A percentile compares a stretch with the other conserved stretches of the same genome.
Evolutionary conservation across 2,113 vertebrate species (phyloP).

Genomic region (Azemiops feae): DNA sequence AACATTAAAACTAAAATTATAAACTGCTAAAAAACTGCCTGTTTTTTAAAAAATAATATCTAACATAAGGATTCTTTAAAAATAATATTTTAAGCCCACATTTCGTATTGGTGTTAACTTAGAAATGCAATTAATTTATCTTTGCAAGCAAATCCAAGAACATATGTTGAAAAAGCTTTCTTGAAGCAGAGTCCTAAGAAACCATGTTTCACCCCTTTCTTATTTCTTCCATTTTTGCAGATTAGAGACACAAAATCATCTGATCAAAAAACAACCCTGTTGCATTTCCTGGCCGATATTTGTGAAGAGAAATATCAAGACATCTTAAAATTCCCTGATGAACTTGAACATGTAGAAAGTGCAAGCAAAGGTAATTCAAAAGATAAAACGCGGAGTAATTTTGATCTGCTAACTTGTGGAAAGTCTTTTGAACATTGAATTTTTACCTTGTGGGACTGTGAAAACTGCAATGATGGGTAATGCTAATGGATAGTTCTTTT

Average conservation of each 20-base stretch:
- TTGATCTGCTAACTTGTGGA: slow-evolving; percentile 13
- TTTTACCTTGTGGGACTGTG: slow-evolving; percentile 27
- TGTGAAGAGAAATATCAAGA: slow-evolving; percentile 84
- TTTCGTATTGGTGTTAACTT: neutral
- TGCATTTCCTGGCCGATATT: slow-evolving; percentile 91
- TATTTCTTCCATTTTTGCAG: slow-evolving; percentile 61
- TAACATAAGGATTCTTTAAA: neutral
- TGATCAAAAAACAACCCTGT: slow-evolving; percentile 86
- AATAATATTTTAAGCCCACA: neutral
- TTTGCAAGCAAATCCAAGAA: neutral
- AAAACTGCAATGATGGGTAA: slow-evolving; percentile 33
- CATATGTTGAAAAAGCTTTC: neutral
- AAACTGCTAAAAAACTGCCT: neutral
- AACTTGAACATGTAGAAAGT: slow-evolving; percentile 87
- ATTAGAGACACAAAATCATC: slow-evolving; percentile 93
- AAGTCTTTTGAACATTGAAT: neutral
- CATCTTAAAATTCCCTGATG: slow-evolving; percentile 91
- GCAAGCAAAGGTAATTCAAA: slow-evolving; percentile 89
- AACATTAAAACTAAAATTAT: neutral
- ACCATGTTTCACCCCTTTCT: accelerated
- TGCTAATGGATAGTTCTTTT: neutral
- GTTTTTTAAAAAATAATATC: neutral
- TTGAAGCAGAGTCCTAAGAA: neutral
- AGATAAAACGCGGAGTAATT: neutral
- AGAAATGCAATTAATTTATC: neutral